Evolutionary conservation across 2,113 vertebrate genomes (phyloP).

Genomic region (Thunnus maccoyii): DNA sequence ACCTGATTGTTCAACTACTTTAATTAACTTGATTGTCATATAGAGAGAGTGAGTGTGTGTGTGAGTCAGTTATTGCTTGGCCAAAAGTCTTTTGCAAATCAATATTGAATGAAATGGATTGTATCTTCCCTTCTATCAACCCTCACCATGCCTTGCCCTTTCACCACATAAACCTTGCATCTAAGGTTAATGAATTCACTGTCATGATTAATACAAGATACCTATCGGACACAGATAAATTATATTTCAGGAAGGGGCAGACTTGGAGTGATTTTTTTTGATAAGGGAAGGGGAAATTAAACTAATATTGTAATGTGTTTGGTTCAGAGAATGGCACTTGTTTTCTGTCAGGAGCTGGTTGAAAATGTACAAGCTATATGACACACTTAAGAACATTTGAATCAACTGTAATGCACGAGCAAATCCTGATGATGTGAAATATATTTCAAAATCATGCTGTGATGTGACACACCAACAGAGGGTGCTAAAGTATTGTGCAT

Average conservation of each 20-base stretch:
- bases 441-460: not conserved
- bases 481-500: conserved; percentile 69
- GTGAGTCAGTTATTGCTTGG: conserved; percentile 43
- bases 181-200: conserved; percentile 71
- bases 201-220: conserved; percentile 68
- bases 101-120: conserved; percentile 64
- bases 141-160: conserved; percentile 44
- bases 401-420: conserved; percentile 18
- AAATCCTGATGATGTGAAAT: not conserved
- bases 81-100: conserved; percentile 64
- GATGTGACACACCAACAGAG: conserved; percentile 53
- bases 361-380: conserved; percentile 29
- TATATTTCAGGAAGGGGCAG: conserved; percentile 25
- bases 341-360: conserved; percentile 42
- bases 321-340: conserved; percentile 30
- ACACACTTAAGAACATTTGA: conserved; percentile 23
- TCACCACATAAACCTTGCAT: conserved; percentile 61
- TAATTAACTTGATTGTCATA: conserved; percentile 80
- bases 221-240: conserved; percentile 59
- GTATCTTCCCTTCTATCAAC: conserved; percentile 49
- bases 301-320: conserved; percentile 43
- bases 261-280: conserved; percentile 38
- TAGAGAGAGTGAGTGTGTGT: conserved; percentile 18
- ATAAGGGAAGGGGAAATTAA: conserved; percentile 58
- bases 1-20: conserved; percentile 75